Conservation (phyloP, 2,888 invertebrate genomes). For the Dioctria linearis region DNA sequence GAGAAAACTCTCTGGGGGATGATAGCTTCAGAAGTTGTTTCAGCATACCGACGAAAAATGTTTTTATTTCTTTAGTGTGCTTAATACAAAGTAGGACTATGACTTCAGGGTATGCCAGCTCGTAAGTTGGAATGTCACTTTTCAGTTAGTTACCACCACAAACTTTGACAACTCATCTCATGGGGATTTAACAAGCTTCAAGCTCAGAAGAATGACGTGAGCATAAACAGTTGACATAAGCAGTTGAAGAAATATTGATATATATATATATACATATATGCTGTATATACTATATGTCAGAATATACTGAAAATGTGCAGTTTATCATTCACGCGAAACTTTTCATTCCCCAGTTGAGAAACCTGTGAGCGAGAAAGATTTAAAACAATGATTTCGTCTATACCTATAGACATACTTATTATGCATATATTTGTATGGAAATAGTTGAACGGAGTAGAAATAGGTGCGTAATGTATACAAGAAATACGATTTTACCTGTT, state of each 20-base stretch:
- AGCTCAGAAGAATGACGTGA: too few species aligned
- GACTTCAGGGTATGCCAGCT: neutral
- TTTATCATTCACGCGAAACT: conserved; percentile 13
- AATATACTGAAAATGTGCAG: conserved; percentile 5
- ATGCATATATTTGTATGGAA: too few species aligned
- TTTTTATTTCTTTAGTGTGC: conserved; percentile 29
- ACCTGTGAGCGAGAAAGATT: neutral
- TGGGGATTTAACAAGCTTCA: neutral
- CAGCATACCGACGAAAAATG: neutral
- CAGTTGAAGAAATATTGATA: too few species aligned
- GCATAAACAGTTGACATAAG: too few species aligned
- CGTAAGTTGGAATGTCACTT: conserved; percentile 32
- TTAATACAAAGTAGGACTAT: conserved; percentile 9
- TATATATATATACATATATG: too few species aligned
- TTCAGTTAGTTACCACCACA: conserved; percentile 33
- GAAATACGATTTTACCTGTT: too few species aligned
- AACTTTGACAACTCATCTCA: conserved; percentile 47
- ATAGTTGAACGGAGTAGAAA: too few species aligned
- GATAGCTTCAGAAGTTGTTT: neutral
- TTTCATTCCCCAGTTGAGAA: neutral
- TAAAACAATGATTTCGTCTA: too few species aligned
- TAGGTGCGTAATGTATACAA: too few species aligned
- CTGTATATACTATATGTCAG: too few species aligned
- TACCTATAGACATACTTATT: too few species aligned
- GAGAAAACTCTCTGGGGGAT: neutral